Percentiles rank a stretch among this genome's conserved stretches.
These are phyloP conservation scores for Rotaria socialis DNA, from an alignment of 2,888 invertebrate genomes.

Conservation along the genomic window DNA sequence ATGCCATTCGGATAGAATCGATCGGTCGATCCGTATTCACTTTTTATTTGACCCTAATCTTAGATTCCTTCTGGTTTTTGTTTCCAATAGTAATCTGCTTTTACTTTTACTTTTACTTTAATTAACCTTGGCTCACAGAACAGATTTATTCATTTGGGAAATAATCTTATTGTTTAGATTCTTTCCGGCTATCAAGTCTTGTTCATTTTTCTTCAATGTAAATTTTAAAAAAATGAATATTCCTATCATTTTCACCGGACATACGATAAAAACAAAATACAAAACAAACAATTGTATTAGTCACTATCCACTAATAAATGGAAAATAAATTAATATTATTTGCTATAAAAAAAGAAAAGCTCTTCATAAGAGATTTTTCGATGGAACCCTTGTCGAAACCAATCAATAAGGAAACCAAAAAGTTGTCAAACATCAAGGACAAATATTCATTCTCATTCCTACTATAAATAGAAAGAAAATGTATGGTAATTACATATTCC, in stretches of 20 bases:
- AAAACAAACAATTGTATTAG: background rate
- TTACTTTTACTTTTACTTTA: background rate
- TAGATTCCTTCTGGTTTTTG: background rate
- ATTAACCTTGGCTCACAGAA: background rate
- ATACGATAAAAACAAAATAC: background rate
- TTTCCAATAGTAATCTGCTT: conserved; percentile 1
- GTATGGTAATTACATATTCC: background rate
- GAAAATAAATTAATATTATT: background rate
- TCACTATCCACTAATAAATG: background rate
- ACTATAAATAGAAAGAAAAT: background rate
- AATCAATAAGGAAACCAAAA: background rate
- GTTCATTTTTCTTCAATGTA: too few relatives aligned
- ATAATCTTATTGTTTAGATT: background rate
- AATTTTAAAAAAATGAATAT: too few relatives aligned
- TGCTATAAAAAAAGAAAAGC: background rate
- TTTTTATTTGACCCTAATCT: background rate
- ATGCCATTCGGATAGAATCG: background rate
- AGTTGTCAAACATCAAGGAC: background rate
- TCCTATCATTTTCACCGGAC: background rate
- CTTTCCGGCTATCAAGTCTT: too few relatives aligned
- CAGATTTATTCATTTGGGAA: conserved; percentile 2
- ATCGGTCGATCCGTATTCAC: background rate
- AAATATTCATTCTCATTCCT: background rate
- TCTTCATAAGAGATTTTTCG: background rate
- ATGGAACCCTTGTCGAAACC: background rate